Evolutionary conservation across 2,113 vertebrate genomes (phyloP).

Genomic region (Chroicocephalus ridibundus): DNA sequence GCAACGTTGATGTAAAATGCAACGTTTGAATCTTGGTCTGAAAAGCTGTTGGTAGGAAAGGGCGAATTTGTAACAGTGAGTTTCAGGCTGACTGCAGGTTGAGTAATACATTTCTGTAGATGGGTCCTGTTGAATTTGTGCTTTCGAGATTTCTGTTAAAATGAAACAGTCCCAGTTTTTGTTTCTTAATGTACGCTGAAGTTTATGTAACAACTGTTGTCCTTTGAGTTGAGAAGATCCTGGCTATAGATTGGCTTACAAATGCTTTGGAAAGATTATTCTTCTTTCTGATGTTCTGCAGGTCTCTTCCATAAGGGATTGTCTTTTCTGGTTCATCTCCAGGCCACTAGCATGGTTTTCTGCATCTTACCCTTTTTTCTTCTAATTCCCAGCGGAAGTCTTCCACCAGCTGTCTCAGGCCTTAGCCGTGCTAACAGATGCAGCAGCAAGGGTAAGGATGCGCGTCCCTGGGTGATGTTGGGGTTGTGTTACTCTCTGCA

Average conservation of each 20-base stretch:
- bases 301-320: background rate
- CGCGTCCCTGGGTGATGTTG: background rate
- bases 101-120: background rate
- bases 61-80: fast-evolving
- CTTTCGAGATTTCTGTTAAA: background rate
- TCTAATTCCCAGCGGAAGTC: constrained; percentile 78
- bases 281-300: background rate
- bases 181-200: background rate
- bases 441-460: constrained; percentile 88
- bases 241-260: background rate
- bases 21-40: background rate
- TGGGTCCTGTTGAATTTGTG: background rate
- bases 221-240: background rate
- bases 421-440: constrained; percentile 90
- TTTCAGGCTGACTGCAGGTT: background rate
- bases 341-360: background rate
- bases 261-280: background rate
- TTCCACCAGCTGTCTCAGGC: constrained; percentile 98
- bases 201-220: background rate
- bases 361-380: constrained; percentile 21
- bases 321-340: background rate
- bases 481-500: background rate
- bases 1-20: background rate
- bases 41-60: background rate
- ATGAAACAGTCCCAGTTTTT: fast-evolving